These are phyloP conservation scores for Buceros bicornis DNA, from an alignment of 2,797 vertebrate species.

Conservation along the genomic window DNA sequence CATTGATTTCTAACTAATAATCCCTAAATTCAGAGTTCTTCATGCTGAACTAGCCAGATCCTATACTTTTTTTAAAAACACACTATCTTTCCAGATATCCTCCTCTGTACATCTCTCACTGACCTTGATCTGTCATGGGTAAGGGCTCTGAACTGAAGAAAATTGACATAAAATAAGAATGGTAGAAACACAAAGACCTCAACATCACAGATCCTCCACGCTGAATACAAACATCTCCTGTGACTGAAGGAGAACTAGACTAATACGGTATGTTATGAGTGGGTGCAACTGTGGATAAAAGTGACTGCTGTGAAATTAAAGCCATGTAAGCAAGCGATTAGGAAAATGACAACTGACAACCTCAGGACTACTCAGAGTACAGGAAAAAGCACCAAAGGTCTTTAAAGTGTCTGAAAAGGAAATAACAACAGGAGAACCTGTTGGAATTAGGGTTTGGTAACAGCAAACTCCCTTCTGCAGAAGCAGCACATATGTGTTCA, in stretches of 20 bases:
- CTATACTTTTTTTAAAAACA: background rate
- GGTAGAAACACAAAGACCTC: background rate
- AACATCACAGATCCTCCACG: background rate
- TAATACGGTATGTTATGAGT: background rate
- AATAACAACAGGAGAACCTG: background rate
- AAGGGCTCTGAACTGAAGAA: background rate
- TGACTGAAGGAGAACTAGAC: background rate
- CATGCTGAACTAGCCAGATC: background rate
- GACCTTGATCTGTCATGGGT: background rate
- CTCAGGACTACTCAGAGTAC: background rate
- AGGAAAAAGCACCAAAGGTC: background rate
- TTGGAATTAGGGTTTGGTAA: background rate
- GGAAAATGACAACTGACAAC: background rate
- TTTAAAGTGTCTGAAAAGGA: background rate
- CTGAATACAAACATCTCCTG: background rate
- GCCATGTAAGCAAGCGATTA: background rate
- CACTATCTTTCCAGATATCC: background rate
- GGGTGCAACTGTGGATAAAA: background rate
- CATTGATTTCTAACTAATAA: background rate
- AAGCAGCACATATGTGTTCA: background rate
- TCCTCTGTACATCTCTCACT: background rate
- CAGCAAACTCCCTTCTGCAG: background rate
- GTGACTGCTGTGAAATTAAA: background rate
- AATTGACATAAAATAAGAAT: background rate
- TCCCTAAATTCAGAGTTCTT: background rate